These are phyloP conservation scores for Emys orbicularis DNA, from an alignment of 2,797 vertebrate genomes.

Conservation along the genomic window DNA sequence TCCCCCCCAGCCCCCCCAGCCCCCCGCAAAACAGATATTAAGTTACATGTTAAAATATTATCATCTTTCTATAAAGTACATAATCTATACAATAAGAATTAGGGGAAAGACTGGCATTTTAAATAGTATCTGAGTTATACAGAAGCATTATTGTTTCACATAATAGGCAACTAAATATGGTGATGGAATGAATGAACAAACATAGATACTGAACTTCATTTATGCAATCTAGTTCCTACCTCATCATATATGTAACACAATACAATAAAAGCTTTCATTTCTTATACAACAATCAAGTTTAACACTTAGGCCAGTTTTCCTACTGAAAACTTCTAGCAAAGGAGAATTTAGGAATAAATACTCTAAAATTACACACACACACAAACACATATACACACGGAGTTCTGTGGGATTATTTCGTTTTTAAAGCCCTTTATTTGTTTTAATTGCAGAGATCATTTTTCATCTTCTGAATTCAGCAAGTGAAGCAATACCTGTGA, in stretches of 20 bases:
- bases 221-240: constrained; percentile 39
- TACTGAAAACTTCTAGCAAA: constrained; percentile 38
- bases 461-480: not conserved
- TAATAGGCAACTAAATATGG: constrained; percentile 74
- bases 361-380: not conserved
- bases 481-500: not conserved
- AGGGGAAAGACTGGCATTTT: constrained; percentile 38
- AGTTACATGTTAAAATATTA: not conserved
- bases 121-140: constrained; percentile 41
- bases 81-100: constrained; percentile 14
- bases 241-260: constrained; percentile 68
- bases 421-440: not conserved
- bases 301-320: constrained; percentile 52
- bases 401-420: not conserved
- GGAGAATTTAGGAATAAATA: constrained; percentile 63
- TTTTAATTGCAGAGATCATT: not conserved
- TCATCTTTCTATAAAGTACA: not conserved
- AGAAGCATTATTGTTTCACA: constrained; percentile 66
- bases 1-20: not conserved
- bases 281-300: constrained; percentile 56
- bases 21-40: not conserved
- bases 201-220: constrained; percentile 69
- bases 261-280: constrained; percentile 77
- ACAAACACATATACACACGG: not conserved
- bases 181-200: constrained; percentile 73